A percentile compares a stretch with the other conserved stretches of the same genome.
phyloP scores from a whole-genome alignment of 2,888 invertebrate genomes.

The Platynereis dumerilii region DNA sequence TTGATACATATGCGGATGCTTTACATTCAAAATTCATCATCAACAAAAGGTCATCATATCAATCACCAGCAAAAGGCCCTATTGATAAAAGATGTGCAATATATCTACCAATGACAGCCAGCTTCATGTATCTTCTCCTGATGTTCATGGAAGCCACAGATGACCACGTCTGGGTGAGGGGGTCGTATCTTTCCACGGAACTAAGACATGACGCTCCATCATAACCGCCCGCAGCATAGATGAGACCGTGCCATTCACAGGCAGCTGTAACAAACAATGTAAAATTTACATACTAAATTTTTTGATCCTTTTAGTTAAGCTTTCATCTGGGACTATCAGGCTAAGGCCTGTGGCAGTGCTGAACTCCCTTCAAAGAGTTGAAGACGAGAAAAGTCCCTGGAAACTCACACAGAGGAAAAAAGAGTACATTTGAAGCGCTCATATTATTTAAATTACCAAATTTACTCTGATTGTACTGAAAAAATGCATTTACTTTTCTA shows the following conservation, averaged over 20 bases:
- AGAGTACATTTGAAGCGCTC: too few species aligned
- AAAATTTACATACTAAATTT: neutral
- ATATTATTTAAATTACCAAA: too few species aligned
- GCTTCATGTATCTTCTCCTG: constrained; percentile 72
- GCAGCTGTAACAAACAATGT: constrained; percentile 10
- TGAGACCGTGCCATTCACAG: constrained; percentile 42
- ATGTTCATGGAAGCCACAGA: constrained; percentile 75
- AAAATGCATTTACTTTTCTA: too few species aligned
- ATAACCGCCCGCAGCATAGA: constrained; percentile 68
- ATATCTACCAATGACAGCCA: constrained; percentile 70
- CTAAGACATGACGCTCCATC: constrained; percentile 75
- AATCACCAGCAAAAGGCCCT: too few species aligned
- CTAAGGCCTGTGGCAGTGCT: too few species aligned
- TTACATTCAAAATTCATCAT: neutral
- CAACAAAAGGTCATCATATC: too few species aligned
- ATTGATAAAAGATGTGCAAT: too few species aligned
- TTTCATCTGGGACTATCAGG: neutral
- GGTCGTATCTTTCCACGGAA: constrained; percentile 75
- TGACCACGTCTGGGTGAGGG: constrained; percentile 74
- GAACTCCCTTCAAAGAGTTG: too few species aligned
- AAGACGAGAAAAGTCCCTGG: too few species aligned
- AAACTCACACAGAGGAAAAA: too few species aligned
- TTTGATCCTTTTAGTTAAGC: neutral
- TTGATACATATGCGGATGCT: neutral
- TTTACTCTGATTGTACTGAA: too few species aligned